phyloP scores from a whole-genome alignment of 2,113 vertebrate species.

The Channa argus region DNA sequence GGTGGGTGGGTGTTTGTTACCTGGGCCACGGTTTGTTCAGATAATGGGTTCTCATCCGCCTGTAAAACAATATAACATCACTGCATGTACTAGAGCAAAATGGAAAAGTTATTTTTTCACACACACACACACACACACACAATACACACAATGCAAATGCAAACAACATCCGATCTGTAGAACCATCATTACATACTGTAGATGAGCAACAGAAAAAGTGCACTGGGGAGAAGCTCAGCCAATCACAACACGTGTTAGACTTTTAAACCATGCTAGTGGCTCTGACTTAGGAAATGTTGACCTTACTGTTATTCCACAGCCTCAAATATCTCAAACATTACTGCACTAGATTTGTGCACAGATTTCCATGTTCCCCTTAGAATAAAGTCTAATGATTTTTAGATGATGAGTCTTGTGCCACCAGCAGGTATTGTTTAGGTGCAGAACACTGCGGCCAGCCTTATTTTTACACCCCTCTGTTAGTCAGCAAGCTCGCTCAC shows the following conservation, averaged over 20 bases:
- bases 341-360: neutral
- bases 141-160: neutral
- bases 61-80: slow-evolving; percentile 61
- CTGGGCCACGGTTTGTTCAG: slow-evolving; percentile 87
- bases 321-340: neutral
- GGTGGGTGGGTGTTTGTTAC: slow-evolving; percentile 68
- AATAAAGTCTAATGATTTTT: neutral
- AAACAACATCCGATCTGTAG: neutral
- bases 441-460: neutral
- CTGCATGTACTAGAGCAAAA: neutral
- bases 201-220: slow-evolving; percentile 1
- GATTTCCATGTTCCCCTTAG: neutral
- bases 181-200: neutral
- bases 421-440: neutral
- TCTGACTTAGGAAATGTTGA: neutral
- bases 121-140: neutral
- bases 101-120: neutral
- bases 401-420: slow-evolving; percentile 1
- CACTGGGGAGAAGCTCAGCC: neutral
- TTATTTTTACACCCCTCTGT: neutral
- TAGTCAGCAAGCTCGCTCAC: slow-evolving; percentile 52
- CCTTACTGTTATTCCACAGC: neutral
- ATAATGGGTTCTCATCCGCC: slow-evolving; percentile 84
- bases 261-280: neutral
- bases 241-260: neutral